Evolutionary conservation across 1,140 invertebrate genomes (phyloP).

Genomic region (Euschistus heros): DNA sequence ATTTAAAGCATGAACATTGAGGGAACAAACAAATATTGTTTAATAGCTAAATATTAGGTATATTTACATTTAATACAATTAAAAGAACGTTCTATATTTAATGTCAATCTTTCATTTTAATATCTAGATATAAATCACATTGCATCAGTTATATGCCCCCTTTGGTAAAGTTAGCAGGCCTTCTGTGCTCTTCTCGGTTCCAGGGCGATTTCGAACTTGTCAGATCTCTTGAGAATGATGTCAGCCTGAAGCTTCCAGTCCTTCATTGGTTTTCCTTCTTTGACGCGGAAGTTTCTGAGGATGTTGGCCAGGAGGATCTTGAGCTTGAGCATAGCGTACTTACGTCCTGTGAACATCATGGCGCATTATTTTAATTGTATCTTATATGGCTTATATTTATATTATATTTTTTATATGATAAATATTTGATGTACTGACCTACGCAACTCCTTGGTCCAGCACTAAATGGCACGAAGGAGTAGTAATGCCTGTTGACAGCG

Average conservation of each 20-base stretch:
- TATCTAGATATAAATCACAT: too few relatives aligned
- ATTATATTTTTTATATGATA: too few relatives aligned
- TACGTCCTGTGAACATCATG: slow-evolving; percentile 48
- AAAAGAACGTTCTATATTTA: too few relatives aligned
- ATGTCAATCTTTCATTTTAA: too few relatives aligned
- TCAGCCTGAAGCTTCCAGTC: slow-evolving; percentile 67
- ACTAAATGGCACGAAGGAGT: slow-evolving; percentile 78
- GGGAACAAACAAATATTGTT: too few relatives aligned
- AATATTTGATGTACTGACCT: slow-evolving; percentile 40
- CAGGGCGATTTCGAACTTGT: slow-evolving; percentile 60
- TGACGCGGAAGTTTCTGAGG: slow-evolving; percentile 65
- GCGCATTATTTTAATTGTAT: too few relatives aligned
- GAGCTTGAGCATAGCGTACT: slow-evolving; percentile 77
- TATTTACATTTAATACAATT: too few relatives aligned
- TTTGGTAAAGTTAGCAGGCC: background rate
- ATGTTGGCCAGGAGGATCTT: slow-evolving; percentile 78
- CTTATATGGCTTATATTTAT: too few relatives aligned
- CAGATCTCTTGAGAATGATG: slow-evolving; percentile 69
- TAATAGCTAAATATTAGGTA: too few relatives aligned
- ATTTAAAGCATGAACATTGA: too few relatives aligned
- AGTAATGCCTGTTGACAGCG: slow-evolving; percentile 66
- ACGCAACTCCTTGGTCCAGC: slow-evolving; percentile 77
- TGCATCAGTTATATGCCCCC: too few relatives aligned
- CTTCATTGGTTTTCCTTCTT: slow-evolving; percentile 52
- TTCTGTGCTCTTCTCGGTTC: slow-evolving; percentile 44